Evolutionary conservation across 2,113 vertebrate species (phyloP).

Genomic region (Struthidea cinerea): DNA sequence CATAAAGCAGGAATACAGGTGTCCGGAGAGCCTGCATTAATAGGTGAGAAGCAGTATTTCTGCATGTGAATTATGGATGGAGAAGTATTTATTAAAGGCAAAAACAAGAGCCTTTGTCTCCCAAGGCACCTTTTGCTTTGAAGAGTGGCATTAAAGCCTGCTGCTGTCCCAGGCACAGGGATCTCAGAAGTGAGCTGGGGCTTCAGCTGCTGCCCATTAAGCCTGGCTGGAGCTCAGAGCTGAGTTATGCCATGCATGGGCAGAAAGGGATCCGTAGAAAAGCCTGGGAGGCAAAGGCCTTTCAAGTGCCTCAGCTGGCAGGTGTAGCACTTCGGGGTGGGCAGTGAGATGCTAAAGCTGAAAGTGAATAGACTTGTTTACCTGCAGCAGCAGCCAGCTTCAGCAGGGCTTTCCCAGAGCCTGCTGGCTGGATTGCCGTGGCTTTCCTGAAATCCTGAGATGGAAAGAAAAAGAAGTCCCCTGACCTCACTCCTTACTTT

Average conservation of each 20-base stretch:
- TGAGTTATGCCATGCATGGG: accelerated
- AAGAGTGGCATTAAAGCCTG: background rate
- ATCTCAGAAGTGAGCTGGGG: background rate
- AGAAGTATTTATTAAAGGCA: background rate
- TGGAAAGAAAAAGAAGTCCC: background rate
- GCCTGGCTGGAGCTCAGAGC: background rate
- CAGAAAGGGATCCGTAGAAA: accelerated
- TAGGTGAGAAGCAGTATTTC: background rate
- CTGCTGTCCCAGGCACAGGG: background rate
- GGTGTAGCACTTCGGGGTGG: accelerated
- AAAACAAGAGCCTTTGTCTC: background rate
- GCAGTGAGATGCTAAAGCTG: background rate
- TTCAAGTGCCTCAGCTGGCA: background rate
- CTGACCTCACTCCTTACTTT: background rate
- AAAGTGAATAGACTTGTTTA: background rate
- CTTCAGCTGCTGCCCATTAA: background rate
- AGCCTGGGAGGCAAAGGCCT: background rate
- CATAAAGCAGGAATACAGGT: background rate
- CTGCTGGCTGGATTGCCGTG: background rate
- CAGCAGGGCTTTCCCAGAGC: background rate
- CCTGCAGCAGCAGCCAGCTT: background rate
- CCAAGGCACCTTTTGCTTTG: background rate
- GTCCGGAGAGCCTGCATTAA: background rate
- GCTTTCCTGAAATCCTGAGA: background rate
- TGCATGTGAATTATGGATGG: background rate